A percentile compares a stretch with the other conserved stretches of the same genome.
These are phyloP conservation scores for Urocitellus parryii DNA, from an alignment of 2,113 vertebrate species.

Conservation along the genomic window DNA sequence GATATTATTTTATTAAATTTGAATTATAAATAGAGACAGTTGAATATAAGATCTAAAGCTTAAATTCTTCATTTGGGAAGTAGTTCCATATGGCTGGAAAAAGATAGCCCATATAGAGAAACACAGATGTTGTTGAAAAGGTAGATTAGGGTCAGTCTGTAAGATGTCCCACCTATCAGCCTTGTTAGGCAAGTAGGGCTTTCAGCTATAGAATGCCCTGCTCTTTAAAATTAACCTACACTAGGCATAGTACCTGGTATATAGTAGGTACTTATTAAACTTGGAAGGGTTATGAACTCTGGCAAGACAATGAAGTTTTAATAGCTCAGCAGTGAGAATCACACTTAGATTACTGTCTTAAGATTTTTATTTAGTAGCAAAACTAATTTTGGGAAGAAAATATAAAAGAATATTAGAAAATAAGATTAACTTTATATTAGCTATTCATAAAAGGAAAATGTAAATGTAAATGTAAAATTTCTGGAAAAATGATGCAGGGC, in stretches of 20 bases:
- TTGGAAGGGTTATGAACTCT: not conserved
- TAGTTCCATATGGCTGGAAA: not conserved
- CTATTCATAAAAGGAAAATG: not conserved
- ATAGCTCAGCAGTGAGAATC: not conserved
- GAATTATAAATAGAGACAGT: not conserved
- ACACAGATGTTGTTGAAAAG: not conserved
- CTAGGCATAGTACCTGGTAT: not conserved
- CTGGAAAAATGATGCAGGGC: not conserved
- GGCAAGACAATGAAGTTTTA: constrained; percentile 16
- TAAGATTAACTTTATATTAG: not conserved
- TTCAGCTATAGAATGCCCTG: not conserved
- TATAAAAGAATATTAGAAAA: not conserved
- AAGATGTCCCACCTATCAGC: not conserved
- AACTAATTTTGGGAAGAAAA: constrained; percentile 39
- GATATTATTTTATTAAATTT: constrained; percentile 16
- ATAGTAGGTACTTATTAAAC: not conserved
- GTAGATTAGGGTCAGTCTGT: not conserved
- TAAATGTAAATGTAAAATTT: not conserved
- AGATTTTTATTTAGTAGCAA: constrained; percentile 19
- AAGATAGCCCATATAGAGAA: not conserved
- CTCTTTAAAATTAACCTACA: not conserved
- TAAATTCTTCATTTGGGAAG: not conserved
- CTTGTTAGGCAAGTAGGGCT: not conserved
- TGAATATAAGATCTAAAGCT: not conserved
- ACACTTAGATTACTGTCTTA: not conserved